Conservation (phyloP, 2,113 vertebrate genomes). For the Uria lomvia region DNA sequence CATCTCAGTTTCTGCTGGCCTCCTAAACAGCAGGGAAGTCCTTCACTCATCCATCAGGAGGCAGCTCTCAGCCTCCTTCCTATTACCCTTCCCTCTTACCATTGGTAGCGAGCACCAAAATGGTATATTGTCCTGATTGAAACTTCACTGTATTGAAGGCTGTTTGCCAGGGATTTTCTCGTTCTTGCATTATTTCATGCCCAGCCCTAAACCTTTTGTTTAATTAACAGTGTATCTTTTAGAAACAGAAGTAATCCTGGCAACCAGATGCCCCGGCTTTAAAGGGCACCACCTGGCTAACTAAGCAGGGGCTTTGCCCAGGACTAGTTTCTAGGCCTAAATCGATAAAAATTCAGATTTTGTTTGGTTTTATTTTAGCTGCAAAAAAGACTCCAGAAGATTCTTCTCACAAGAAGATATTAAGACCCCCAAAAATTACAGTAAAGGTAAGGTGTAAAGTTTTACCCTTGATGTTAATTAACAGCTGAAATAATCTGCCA, state of each 20-base stretch:
- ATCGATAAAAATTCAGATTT: neutral
- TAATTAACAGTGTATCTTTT: neutral
- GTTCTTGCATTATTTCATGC: neutral
- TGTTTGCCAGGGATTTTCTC: neutral
- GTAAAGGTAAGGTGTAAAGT: neutral
- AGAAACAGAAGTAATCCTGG: neutral
- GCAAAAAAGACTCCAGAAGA: neutral
- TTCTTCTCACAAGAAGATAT: neutral
- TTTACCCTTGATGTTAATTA: neutral
- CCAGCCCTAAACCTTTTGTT: neutral
- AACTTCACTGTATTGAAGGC: neutral
- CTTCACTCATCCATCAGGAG: neutral
- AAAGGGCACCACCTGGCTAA: neutral
- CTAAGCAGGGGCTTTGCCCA: neutral
- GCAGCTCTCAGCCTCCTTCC: neutral
- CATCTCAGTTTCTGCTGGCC: neutral
- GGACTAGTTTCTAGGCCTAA: neutral
- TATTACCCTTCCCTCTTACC: neutral
- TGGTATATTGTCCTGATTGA: neutral
- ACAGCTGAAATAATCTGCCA: neutral
- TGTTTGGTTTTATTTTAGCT: neutral
- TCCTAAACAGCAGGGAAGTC: neutral
- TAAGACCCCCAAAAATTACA: neutral
- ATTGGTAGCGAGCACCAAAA: accelerated
- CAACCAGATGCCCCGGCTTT: neutral